Conservation (phyloP, 35 echinoderm and acorn worm genomes). For the Heliocidaris tuberculata region DNA sequence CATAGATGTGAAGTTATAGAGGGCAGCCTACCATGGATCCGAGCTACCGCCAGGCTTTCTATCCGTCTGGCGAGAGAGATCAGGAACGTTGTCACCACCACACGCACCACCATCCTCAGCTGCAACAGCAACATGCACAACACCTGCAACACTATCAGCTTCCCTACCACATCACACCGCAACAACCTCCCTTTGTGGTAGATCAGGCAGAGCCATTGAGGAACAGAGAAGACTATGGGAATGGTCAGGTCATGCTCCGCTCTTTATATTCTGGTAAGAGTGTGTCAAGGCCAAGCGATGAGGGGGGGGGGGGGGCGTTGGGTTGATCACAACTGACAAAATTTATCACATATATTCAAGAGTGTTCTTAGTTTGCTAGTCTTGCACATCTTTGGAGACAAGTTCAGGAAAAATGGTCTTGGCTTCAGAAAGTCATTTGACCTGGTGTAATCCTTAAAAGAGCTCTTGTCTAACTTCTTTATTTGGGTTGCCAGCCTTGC, state of each 20-base stretch:
- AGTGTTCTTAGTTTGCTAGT: no score
- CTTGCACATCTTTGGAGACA: no score
- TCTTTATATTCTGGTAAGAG: not conserved
- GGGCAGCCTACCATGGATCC: not conserved
- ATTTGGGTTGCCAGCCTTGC: no score
- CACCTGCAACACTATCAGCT: conserved; percentile 14
- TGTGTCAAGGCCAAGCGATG: not conserved
- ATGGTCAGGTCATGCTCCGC: not conserved
- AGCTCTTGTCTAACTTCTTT: no score
- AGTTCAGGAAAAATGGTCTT: no score
- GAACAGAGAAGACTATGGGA: not conserved
- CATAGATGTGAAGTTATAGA: not conserved
- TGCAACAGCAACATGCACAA: conserved; percentile 5
- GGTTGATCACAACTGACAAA: no score
- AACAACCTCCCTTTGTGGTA: not conserved
- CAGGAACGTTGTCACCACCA: not conserved
- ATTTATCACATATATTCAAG: no score
- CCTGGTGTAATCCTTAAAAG: no score
- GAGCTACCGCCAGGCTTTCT: not conserved
- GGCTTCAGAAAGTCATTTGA: no score
- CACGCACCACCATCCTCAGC: not conserved
- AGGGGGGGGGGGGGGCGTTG: no score
- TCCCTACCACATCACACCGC: conserved; percentile 5
- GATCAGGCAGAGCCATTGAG: not conserved
- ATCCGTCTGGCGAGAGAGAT: not conserved